Evolutionary conservation across 2,797 vertebrate genomes (phyloP).

Genomic region (Ceryle rudis): DNA sequence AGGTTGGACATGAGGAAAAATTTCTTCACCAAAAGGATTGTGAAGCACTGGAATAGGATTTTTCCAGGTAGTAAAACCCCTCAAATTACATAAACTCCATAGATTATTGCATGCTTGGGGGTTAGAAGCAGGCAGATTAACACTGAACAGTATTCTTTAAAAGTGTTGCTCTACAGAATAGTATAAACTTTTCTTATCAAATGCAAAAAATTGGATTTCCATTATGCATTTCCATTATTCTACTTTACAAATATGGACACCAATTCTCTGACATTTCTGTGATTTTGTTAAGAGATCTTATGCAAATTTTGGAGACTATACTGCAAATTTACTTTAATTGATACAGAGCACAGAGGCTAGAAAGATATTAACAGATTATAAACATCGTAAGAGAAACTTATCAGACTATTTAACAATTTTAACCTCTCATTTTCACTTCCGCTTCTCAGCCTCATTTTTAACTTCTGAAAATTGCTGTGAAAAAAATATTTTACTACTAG

Average conservation of each 20-base stretch:
- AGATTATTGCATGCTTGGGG: background rate
- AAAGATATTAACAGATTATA: background rate
- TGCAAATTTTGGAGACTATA: background rate
- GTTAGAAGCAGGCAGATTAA: background rate
- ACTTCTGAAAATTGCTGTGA: background rate
- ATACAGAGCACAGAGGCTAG: background rate
- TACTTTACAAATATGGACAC: background rate
- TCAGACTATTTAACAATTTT: background rate
- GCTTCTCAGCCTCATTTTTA: background rate
- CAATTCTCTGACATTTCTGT: background rate
- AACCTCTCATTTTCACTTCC: background rate
- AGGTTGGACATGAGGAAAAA: background rate
- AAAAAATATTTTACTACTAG: background rate
- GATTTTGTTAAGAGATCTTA: background rate
- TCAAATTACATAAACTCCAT: background rate
- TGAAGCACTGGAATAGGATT: too few species aligned
- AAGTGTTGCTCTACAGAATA: background rate
- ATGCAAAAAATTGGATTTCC: background rate
- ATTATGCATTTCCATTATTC: background rate
- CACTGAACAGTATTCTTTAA: background rate
- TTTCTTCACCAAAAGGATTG: background rate
- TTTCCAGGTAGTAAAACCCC: background rate
- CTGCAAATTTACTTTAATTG: background rate
- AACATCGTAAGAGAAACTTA: background rate
- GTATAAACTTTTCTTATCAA: background rate